Evolutionary conservation across 2,888 invertebrate genomes (phyloP).

Genomic region (Lydus trimaculatus): DNA sequence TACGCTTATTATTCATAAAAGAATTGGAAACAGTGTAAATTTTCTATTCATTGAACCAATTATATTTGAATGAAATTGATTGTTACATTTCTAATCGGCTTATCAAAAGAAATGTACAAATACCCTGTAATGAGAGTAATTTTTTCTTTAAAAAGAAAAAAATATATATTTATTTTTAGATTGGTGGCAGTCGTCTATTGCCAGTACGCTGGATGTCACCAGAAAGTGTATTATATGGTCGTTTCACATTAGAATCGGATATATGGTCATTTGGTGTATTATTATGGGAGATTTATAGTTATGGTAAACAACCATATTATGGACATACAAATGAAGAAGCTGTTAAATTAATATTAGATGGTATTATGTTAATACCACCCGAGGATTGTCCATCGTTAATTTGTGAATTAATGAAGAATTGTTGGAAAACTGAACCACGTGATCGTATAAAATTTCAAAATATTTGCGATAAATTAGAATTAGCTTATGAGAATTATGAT

Average conservation of each 20-base stretch:
- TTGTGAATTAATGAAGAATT: conserved; percentile 78
- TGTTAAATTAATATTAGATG: conserved; percentile 79
- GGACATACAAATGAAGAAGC: conserved; percentile 90
- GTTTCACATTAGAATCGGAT: conserved; percentile 90
- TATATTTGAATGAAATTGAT: neutral
- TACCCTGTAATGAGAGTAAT: conserved; percentile 1
- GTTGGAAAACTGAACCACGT: conserved; percentile 82
- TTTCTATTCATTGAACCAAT: neutral
- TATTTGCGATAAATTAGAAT: conserved; percentile 71
- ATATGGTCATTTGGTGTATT: conserved; percentile 94
- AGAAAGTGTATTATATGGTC: conserved; percentile 88
- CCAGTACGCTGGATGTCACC: conserved; percentile 98
- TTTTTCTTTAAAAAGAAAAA: conserved; percentile 14
- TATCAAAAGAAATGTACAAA: neutral
- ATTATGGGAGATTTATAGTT: conserved; percentile 93
- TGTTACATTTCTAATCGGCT: neutral
- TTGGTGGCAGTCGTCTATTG: conserved; percentile 80
- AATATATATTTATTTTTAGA: conserved; percentile 59
- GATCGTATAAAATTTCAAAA: conserved; percentile 77
- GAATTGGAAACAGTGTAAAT: too few species aligned
- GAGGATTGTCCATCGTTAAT: conserved; percentile 78
- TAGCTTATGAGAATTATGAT: conserved; percentile 48
- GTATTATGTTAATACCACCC: conserved; percentile 80
- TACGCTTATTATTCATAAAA: too few species aligned
- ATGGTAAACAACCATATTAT: conserved; percentile 92